phyloP scores from a whole-genome alignment of 2,888 invertebrate species.

The Drosophila colorata region DNA sequence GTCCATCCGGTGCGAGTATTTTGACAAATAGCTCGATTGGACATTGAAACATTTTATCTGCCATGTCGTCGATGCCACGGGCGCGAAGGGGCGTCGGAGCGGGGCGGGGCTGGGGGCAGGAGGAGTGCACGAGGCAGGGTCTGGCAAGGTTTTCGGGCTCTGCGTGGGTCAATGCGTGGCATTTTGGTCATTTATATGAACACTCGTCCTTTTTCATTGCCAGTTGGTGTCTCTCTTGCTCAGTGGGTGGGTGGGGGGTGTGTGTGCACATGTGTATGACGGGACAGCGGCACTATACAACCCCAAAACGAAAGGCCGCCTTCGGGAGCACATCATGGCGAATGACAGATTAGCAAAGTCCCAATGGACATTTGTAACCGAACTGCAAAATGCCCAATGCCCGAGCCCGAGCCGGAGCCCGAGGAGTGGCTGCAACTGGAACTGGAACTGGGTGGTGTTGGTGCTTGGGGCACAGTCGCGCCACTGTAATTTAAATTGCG shows the following conservation, averaged over 20 bases:
- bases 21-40: slow-evolving; percentile 84
- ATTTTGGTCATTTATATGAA: slow-evolving; percentile 83
- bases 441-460: slow-evolving; percentile 16
- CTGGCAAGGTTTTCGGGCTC: slow-evolving; percentile 39
- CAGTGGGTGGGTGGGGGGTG: slow-evolving; percentile 28
- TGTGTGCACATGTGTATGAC: slow-evolving; percentile 56
- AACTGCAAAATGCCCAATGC: slow-evolving; percentile 69
- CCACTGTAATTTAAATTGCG: slow-evolving; percentile 72
- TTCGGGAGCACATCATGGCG: slow-evolving; percentile 77
- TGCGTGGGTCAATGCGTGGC: slow-evolving; percentile 80
- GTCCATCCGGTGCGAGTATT: slow-evolving; percentile 71
- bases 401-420: slow-evolving; percentile 36
- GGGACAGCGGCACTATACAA: slow-evolving; percentile 35
- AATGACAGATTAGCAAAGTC: slow-evolving; percentile 83
- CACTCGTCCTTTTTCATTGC: slow-evolving; percentile 79
- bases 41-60: slow-evolving; percentile 84
- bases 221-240: slow-evolving; percentile 56
- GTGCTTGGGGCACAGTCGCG: slow-evolving; percentile 30
- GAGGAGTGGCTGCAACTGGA: slow-evolving; percentile 14
- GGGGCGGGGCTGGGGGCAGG: slow-evolving; percentile 7
- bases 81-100: slow-evolving; percentile 20
- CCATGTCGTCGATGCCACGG: slow-evolving; percentile 75
- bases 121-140: slow-evolving; percentile 6
- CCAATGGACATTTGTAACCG: slow-evolving; percentile 82
- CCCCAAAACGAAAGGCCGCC: slow-evolving; percentile 72